phyloP scores from a whole-genome alignment of 2,888 invertebrate genomes.

The Cheiracanthium punctorium region DNA sequence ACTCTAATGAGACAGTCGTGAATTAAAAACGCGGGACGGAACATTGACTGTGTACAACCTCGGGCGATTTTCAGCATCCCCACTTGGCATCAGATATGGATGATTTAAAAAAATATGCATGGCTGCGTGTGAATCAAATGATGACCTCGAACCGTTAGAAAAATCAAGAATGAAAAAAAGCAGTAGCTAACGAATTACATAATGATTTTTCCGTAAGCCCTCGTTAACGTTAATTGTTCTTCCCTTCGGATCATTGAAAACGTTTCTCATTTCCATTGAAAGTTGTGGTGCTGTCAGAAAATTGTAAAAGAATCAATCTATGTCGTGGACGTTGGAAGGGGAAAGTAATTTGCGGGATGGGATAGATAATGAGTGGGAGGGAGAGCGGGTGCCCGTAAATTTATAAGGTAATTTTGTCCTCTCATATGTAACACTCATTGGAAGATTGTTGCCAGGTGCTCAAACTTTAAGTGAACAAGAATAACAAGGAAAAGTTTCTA shows the following conservation, averaged over 20 bases:
- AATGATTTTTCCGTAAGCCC: neutral
- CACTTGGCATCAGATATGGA: neutral
- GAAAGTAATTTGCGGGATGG: neutral
- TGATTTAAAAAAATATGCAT: conserved; percentile 19
- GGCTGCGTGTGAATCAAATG: conserved; percentile 14
- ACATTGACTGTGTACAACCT: neutral
- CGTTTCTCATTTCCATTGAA: neutral
- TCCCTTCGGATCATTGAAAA: neutral
- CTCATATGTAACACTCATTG: too few species aligned
- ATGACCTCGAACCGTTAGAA: neutral
- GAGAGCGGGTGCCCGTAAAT: too few species aligned
- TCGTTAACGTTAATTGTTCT: neutral
- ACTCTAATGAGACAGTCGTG: neutral
- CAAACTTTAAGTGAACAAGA: too few species aligned
- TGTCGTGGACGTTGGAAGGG: neutral
- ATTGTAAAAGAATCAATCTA: neutral
- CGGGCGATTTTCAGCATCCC: neutral
- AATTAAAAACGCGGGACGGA: neutral
- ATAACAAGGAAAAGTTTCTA: too few species aligned
- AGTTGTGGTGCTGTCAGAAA: neutral
- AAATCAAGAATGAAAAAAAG: neutral
- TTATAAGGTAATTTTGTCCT: too few species aligned
- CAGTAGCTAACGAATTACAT: neutral
- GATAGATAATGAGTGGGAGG: neutral
- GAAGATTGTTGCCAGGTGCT: too few species aligned